Conservation (phyloP, 2,113 vertebrate species). For the Scatophagus argus region DNA sequence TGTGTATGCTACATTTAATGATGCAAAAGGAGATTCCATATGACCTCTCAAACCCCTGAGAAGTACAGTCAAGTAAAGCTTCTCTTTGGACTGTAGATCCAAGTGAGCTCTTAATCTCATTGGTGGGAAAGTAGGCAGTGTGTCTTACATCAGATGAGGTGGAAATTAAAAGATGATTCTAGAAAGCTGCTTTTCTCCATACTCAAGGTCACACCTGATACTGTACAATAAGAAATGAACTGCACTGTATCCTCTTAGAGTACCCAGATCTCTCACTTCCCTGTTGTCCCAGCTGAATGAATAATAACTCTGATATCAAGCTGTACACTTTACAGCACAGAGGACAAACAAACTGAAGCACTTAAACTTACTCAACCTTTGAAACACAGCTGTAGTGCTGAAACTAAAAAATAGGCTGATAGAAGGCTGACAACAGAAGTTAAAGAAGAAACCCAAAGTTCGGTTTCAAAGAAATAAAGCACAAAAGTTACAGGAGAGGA, state of each 20-base stretch:
- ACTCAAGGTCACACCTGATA: constrained; percentile 22
- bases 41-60: constrained; percentile 24
- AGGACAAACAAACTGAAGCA: constrained; percentile 35
- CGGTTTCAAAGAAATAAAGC: constrained; percentile 19
- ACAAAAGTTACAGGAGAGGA: constrained; percentile 1
- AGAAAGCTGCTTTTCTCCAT: constrained; percentile 45
- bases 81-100: constrained; percentile 38
- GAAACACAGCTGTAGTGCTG: background rate
- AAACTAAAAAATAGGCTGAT: background rate
- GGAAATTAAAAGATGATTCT: constrained; percentile 37
- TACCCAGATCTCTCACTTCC: constrained; percentile 37
- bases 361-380: constrained; percentile 30
- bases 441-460: background rate
- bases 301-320: constrained; percentile 4
- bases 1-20: constrained; percentile 44
- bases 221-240: constrained; percentile 25
- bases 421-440: background rate
- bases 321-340: background rate
- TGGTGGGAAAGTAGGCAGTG: constrained; percentile 11
- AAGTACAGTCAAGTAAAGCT: constrained; percentile 27
- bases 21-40: constrained; percentile 64
- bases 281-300: constrained; percentile 6
- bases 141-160: constrained; percentile 23
- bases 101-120: constrained; percentile 42
- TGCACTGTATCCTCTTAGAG: constrained; percentile 12